Evolutionary conservation across 2,797 vertebrate genomes (phyloP), one percentile per base, ranked within the genome.

Genomic region (Falco novaeseelandiae): DNA sequence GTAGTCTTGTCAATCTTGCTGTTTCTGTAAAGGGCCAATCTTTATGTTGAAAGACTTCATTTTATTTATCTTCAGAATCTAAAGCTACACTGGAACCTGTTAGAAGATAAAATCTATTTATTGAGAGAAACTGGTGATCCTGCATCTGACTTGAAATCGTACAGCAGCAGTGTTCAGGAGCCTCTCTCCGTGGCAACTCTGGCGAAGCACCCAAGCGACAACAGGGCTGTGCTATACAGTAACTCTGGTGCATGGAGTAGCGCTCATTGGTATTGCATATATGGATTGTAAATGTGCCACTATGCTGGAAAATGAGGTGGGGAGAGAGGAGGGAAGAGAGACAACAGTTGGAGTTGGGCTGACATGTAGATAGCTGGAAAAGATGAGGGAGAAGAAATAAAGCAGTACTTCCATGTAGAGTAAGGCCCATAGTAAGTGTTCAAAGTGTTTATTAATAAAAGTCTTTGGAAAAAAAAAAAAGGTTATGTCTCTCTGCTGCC

Each of bases 371-470:
- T 26, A 32, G 22, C 15, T 62, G 34, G 77, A 61, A 52, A 58
- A 38, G 66, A 73, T 9, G 18, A 77, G 21, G 40, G 78, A 87
- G 46, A 46, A 51, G 30, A 83, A 84, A 85, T 51, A 65, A 89
- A 94, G 46, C 62, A 78, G 84, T 76, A 89, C 69, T 86, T 97
- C 87, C 59, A 38, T 38, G 44, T 71, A 83, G 67, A 63, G 34
- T 70, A 77, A 71, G 62, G 66, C 58, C 32, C 8, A 2, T 26
- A 67, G 67, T 89, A 71, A 95, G 88, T 95, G 94, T 95, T 91
- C 77, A 94, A 92, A n/a, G 48, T 84, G 76, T 95, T 97, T 92
- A 71, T 89, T 97, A 98, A 98, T 98, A 98, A 98, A 98, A 88
- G 29, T 67, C 59, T 97, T 96, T 80, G 91, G 90, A 62, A 8